These are phyloP conservation scores for Tinamus guttatus DNA, from an alignment of 2,113 vertebrate genomes.

Conservation along the genomic window DNA sequence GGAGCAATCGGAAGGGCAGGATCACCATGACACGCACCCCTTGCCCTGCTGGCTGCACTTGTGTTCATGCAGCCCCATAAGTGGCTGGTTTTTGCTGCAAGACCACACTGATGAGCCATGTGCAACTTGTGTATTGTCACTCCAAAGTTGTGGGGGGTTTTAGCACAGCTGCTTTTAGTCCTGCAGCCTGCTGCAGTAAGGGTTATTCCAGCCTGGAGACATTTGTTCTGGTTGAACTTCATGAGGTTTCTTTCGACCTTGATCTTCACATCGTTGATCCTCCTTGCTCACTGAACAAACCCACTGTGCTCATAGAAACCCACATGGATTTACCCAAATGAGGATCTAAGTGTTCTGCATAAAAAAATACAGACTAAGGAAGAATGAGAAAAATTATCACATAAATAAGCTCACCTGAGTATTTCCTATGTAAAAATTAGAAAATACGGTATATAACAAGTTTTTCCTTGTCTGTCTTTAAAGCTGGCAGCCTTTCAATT, in stretches of 20 bases:
- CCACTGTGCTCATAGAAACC: neutral
- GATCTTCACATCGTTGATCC: neutral
- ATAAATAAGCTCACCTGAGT: neutral
- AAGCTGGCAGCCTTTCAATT: neutral
- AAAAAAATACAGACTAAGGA: neutral
- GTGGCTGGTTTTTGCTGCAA: neutral
- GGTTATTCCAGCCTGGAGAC: neutral
- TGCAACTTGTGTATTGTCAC: neutral
- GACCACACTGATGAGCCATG: neutral
- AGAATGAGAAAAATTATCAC: neutral
- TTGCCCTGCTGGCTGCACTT: neutral
- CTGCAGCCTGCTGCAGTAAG: neutral
- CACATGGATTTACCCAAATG: neutral
- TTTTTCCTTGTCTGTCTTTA: neutral
- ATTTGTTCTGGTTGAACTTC: neutral
- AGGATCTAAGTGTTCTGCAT: neutral
- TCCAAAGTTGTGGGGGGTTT: neutral
- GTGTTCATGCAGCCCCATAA: neutral
- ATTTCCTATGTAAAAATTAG: neutral
- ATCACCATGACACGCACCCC: neutral
- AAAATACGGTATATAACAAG: neutral
- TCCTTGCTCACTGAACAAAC: neutral
- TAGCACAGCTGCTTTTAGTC: neutral
- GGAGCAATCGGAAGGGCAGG: neutral
- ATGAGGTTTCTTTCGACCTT: neutral